phyloP scores from a whole-genome alignment of 2,797 vertebrate genomes.

The Neosalanx taihuensis region DNA sequence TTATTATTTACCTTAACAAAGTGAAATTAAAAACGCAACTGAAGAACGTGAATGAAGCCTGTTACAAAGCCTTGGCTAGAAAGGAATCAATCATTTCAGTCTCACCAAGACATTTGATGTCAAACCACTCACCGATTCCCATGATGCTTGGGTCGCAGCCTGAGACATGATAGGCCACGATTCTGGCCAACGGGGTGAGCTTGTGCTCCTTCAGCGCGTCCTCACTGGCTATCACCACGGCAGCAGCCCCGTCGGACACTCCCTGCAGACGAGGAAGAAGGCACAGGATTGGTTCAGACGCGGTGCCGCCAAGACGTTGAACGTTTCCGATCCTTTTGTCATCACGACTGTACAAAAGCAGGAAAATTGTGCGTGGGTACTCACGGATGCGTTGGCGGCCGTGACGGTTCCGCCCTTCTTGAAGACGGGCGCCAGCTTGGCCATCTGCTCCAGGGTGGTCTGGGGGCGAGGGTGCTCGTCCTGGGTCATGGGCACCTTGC shows the following conservation, averaged over 20 bases:
- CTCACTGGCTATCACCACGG: conserved; percentile 88
- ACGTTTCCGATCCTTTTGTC: background rate
- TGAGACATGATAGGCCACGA: conserved; percentile 85
- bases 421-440: conserved; percentile 85
- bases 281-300: background rate
- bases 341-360: background rate
- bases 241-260: conserved; percentile 88
- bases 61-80: background rate
- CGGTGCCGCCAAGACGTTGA: background rate
- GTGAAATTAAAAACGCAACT: no score
- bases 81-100: background rate
- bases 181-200: conserved; percentile 87
- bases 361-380: conserved; percentile 39
- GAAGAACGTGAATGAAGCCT: background rate
- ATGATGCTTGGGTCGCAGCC: conserved; percentile 97
- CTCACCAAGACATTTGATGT: background rate
- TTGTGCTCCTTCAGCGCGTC: conserved; percentile 87
- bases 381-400: conserved; percentile 92
- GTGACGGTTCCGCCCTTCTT: conserved; percentile 95
- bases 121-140: conserved; percentile 88
- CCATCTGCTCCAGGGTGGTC: conserved; percentile 86
- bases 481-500: conserved; percentile 80
- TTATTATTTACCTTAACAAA: background rate
- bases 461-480: conserved; percentile 93
- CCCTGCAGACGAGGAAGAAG: conserved; percentile 72